These are phyloP conservation scores for Ictalurus furcatus DNA, from an alignment of 2,113 vertebrate genomes.

Conservation along the genomic window DNA sequence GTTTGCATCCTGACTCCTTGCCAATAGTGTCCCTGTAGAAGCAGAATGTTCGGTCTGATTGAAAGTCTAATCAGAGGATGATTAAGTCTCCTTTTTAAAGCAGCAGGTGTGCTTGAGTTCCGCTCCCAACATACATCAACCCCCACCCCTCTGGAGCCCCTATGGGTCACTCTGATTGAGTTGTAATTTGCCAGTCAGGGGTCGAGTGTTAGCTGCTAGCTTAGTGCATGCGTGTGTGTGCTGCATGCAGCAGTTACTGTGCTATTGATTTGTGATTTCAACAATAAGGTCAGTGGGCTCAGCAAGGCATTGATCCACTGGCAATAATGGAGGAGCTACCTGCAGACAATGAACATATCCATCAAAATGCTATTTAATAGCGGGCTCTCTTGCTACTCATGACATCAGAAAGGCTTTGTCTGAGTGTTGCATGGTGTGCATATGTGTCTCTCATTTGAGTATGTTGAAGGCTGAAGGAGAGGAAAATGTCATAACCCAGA, in stretches of 20 bases:
- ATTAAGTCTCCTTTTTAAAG: conserved; percentile 52
- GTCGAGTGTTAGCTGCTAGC: conserved; percentile 38
- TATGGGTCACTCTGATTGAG: conserved; percentile 61
- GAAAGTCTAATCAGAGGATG: conserved; percentile 51
- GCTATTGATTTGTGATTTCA: conserved; percentile 54
- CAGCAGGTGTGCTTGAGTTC: conserved; percentile 44
- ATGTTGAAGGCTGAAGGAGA: conserved; percentile 3
- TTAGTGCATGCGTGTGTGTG: conserved; percentile 25
- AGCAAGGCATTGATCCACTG: conserved; percentile 45
- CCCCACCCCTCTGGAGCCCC: conserved; percentile 44
- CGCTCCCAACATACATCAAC: not conserved
- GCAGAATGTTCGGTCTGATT: conserved; percentile 43
- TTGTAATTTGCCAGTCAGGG: conserved; percentile 74
- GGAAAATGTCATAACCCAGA: conserved; percentile 27
- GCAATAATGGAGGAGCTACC: conserved; percentile 46
- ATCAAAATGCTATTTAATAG: conserved; percentile 60
- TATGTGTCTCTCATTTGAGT: conserved; percentile 6
- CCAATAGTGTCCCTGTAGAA: conserved; percentile 37
- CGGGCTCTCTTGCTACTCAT: conserved; percentile 55
- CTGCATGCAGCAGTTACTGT: conserved; percentile 30
- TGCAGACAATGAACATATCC: conserved; percentile 55
- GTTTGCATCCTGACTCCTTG: not conserved
- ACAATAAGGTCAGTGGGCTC: conserved; percentile 46
- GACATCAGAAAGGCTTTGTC: conserved; percentile 55
- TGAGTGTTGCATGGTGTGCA: conserved; percentile 18